Base-by-base conservation (phyloP, 2,888 invertebrate species). In the Apomyelois bistriatella region DNA sequence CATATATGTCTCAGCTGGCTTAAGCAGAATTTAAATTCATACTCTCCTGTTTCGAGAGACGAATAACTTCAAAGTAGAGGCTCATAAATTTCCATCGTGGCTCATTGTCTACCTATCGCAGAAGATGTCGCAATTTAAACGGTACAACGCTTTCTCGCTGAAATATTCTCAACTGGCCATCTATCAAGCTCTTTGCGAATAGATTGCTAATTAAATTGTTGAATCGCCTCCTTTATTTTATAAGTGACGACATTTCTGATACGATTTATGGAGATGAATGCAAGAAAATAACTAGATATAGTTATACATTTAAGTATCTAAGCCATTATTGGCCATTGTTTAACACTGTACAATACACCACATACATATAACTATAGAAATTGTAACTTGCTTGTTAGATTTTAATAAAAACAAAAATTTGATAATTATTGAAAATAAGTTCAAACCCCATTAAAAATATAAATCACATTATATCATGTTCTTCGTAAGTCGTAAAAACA, bases 201-300 rank as follows among this genome's bases (percentile, higher is more conserved):
- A 78, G 76, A 82, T 82, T 70, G 74, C 71, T 81, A 79, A 80
- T 83, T 82, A 82, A 79, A 78, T 77, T 79, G 77, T 74, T 80
- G 76, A 82, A 81, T 79, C 74, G 72, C 75, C 67, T 64, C 64
- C 58, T 67, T 74, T 69, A 72, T 71, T 62, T 59, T 52, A 63
- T 64, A 59, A 67, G 60, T 62, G 65, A 59, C 61, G 58, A 60
- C 13, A 8, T 13, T 13, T 40, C 15, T 40, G 22, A 22, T 22
- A 3, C 5, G 5, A 22, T 3, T 22, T n/a, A n/a, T n/a, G n/a
- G n/a, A n/a, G n/a, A n/a, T n/a, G n/a, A n/a, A n/a, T n/a, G n/a
- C n/a, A n/a, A n/a, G n/a, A n/a, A n/a, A n/a, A n/a, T n/a, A n/a
- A n/a, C n/a, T n/a, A n/a, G n/a, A n/a, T n/a, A n/a, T n/a, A n/a